Evolutionary conservation across 2,888 invertebrate species (phyloP), one percentile per base, ranked within the genome.

Genomic region (Catocala sponsa): DNA sequence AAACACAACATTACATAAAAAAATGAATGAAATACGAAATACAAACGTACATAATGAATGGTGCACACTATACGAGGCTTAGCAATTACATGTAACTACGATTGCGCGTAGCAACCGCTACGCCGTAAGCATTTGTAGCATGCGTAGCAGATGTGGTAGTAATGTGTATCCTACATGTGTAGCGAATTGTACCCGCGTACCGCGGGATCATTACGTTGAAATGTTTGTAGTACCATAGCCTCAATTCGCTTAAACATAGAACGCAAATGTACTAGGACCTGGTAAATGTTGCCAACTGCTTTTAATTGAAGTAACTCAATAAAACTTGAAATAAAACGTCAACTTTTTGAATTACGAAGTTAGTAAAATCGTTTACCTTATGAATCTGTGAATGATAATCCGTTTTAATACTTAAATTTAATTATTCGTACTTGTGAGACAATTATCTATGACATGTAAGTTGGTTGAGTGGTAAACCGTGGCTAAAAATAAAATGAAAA

Each of bases 81-180:
- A 54, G 66, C 61, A 56, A 70, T 74, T 59, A 65, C 56, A 48
- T 42, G 43, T 56, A 43, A 64, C 57, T 69, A 72, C 58, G 59
- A 58, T 58, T 15, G 54, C 56, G 58, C 62, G 71, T 70, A 71
- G 71, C 59, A 59, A 59, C 49, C 41, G 32, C 59, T 74, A 70
- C 67, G 71, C 47, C 62, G 59, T 71, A 70, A 66, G 61, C 59
- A 70, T 74, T 71, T 74, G 71, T 71, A 74, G 46, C 35, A 55
- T 55, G 6, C 47, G 47, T 55, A 50, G 71, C 59, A 62, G 42
- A 70, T 70, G 61, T 9, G 12, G 5, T 12, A 12, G 15, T 4
- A 25, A 10, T 25, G 9, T 43, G n/a, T 38, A 38, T 6, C 35
- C 35, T 38, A 38, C 35, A 38, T 38, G 9, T 38, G 35, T 38